Base-by-base conservation (phyloP, 2,888 invertebrate genomes). In the Diaprepes abbreviatus region DNA sequence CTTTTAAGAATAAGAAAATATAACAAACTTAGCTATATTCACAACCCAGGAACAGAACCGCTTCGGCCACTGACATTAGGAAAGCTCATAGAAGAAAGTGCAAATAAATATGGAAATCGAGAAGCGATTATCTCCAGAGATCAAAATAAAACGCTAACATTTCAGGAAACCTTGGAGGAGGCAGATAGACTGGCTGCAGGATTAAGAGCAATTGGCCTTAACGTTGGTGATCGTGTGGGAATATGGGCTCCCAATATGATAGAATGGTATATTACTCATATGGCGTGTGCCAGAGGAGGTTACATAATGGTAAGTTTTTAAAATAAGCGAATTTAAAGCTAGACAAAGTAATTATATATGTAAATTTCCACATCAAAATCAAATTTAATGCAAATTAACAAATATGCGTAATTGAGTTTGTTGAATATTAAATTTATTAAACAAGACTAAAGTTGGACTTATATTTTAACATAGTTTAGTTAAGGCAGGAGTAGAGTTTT, bases 221-320 rank as follows among this genome's bases (percentile, higher is more conserved):
- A 88, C 62, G 86, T 83, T 28, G 93, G 93, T 0, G 95, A 96
- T 78, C 84, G 91, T 7, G 79, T 96, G 1, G 95, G 92, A 0
- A 85, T 96, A 16, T 94, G 93, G 92, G 89, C 91, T 0, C 93
- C 94, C 0, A 96, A 94, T 83, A 85, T 87, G 35, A 81, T 89
- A 45, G 91, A 94, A 79, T 96, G 95, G 95, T 88, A 91, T 69
- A 76, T 93, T 0, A 85, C 89, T 0, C 89, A 91, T 80, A 84
- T 92, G 79, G 94, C 92, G 0, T 89, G 91, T 0, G 89, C 91
- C 0, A 88, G 93, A 73, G 88, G 89, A 1, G 95, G 95, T 0
- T 83, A 93, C 1, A 85, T 92, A 28, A 83, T 92, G 82, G 93
- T 93, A 82, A 83, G 19, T 28, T 28, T 28, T 28, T 28, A n/a